phyloP scores from a whole-genome alignment of 2,113 vertebrate species.

The Megalops atlanticus region DNA sequence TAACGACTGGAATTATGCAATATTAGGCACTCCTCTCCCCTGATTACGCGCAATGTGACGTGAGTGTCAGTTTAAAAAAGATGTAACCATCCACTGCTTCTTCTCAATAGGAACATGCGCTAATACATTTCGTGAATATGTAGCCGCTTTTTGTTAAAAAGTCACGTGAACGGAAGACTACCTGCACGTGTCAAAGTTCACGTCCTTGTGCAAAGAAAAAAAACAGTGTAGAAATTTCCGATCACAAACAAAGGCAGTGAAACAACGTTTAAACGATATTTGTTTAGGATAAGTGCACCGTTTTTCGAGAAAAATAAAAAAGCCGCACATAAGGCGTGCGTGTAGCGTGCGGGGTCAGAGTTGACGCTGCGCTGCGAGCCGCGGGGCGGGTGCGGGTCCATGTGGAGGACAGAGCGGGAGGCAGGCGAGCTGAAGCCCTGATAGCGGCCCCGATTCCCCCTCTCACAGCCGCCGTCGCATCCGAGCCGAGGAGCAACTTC shows the following conservation, averaged over 20 bases:
- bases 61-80: no score
- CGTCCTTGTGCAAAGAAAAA: not conserved
- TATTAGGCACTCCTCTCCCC: no score
- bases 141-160: no score
- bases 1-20: no score
- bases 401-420: slow-evolving; percentile 77
- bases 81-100: no score
- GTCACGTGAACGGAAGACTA: no score
- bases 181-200: slow-evolving; percentile 26
- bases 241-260: not conserved
- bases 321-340: not conserved
- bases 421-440: no score
- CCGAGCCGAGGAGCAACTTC: slow-evolving; percentile 56
- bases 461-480: slow-evolving; percentile 49
- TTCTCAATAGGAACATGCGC: no score
- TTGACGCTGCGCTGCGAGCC: slow-evolving; percentile 58
- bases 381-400: slow-evolving; percentile 68
- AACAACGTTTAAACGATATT: not conserved
- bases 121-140: no score
- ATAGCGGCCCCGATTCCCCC: slow-evolving; percentile 67
- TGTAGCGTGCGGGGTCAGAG: slow-evolving; percentile 57
- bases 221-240: not conserved
- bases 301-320: not conserved
- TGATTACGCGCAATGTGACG: no score
- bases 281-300: no score